Conservation (phyloP, 2,113 vertebrate genomes). For the Ifrita kowaldi region DNA sequence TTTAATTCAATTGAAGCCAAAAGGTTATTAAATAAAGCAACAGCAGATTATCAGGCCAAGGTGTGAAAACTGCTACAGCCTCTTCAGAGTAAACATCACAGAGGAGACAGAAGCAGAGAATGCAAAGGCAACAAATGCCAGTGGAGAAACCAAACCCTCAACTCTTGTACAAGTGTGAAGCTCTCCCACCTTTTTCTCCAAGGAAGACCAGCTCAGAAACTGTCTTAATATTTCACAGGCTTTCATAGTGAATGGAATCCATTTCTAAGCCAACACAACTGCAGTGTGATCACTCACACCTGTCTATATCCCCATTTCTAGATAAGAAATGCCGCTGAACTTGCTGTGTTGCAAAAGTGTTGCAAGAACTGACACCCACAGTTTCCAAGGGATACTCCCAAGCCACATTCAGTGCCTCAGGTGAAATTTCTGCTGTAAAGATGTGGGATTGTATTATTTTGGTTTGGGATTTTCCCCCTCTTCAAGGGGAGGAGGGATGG, state of each 20-base stretch:
- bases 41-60: background rate
- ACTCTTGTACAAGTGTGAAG: rapidly evolving
- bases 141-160: background rate
- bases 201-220: background rate
- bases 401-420: no score
- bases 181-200: background rate
- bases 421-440: background rate
- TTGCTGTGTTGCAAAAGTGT: rapidly evolving
- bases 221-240: background rate
- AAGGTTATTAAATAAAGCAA: background rate
- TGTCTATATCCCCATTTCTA: no score
- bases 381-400: background rate
- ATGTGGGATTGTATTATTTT: background rate
- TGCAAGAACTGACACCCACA: background rate
- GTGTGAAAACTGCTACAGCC: background rate
- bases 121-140: background rate
- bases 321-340: background rate
- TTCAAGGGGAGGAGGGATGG: background rate
- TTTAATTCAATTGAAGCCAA: background rate
- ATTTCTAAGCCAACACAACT: background rate
- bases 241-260: background rate
- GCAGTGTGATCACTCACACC: background rate
- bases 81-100: background rate
- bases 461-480: background rate
- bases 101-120: background rate